Evolutionary conservation across 2,888 invertebrate genomes (phyloP), one percentile per base, ranked within the genome.

Genomic region (Troides aeacus): DNA sequence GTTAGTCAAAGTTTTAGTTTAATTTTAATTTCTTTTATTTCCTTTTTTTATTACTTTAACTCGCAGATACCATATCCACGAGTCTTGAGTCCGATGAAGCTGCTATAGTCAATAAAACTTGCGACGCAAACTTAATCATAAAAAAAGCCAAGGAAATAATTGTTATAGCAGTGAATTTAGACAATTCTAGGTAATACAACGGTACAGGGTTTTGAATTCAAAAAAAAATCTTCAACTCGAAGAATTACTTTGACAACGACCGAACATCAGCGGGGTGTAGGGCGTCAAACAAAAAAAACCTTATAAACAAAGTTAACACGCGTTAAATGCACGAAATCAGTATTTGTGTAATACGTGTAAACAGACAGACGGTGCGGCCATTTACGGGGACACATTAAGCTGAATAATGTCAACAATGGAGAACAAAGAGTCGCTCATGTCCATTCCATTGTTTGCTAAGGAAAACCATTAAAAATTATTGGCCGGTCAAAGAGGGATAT

Each of bases 381-480:
- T 89, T 87, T 87, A 84, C 81, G 79, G 80, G 74, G 77, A 81
- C 79, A 86, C 87, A 89, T 90, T 87, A 86, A 81, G 78, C 75
- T 78, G 79, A 80, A 89, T 86, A 87, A 87, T 84, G 79, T 79
- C 75, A 74, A 85, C 81, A 85, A 84, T 74, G 71, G 73, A 61
- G 72, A 67, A 83, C 82, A 84, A 84, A 79, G 74, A 78, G 74
- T 74, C 76, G 78, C 78, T 83, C 76, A 81, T 82, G 80, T 81
- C 78, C 71, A 64, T 69, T 68, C 76, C 80, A 81, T 90, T 91
- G 89, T 90, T 89, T 87, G 81, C 78, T 73, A 80, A 78, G 80
- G 81, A 83, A 85, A 86, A 89, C 89, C 90, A 90, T 90, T 90
- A 85, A 87, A 89, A 84, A 87, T 89, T 88, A 88, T 87, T 84